These are phyloP conservation scores for Esox masquinongy DNA, from an alignment of 2,797 vertebrate genomes.

Conservation along the genomic window DNA sequence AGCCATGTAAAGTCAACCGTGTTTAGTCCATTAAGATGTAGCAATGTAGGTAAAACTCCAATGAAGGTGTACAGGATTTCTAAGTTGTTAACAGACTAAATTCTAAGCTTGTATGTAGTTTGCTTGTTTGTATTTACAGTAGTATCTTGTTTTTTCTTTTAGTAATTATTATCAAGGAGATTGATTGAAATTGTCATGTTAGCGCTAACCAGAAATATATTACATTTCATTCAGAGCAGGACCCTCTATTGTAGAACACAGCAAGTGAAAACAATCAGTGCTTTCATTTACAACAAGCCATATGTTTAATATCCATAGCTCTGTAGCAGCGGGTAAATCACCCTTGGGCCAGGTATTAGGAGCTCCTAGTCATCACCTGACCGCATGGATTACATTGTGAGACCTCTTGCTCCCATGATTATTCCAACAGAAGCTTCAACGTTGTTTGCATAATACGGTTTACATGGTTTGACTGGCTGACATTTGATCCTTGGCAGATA, in stretches of 20 bases:
- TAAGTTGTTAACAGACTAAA: too few relatives aligned
- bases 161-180: too few relatives aligned
- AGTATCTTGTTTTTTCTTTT: neutral
- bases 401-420: constrained; percentile 37
- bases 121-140: too few relatives aligned
- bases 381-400: constrained; percentile 9
- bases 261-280: neutral
- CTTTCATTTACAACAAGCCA: constrained; percentile 40
- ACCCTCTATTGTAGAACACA: neutral
- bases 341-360: constrained; percentile 29
- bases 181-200: too few relatives aligned
- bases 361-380: constrained; percentile 32
- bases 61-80: too few relatives aligned
- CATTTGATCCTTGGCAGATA: constrained; percentile 61
- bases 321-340: constrained; percentile 23
- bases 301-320: constrained; percentile 47
- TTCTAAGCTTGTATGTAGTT: too few relatives aligned
- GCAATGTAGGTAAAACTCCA: too few relatives aligned
- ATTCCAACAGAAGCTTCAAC: constrained; percentile 34
- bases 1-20: too few relatives aligned
- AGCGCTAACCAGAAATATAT: neutral
- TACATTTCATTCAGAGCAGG: neutral
- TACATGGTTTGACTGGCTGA: constrained; percentile 59
- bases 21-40: too few relatives aligned
- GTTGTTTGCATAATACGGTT: constrained; percentile 29